A percentile compares a stretch with the other conserved stretches of the same genome.
These are phyloP conservation scores for Rhopalosiphum nymphaeae DNA, from an alignment of 2,888 invertebrate species.

Conservation along the genomic window DNA sequence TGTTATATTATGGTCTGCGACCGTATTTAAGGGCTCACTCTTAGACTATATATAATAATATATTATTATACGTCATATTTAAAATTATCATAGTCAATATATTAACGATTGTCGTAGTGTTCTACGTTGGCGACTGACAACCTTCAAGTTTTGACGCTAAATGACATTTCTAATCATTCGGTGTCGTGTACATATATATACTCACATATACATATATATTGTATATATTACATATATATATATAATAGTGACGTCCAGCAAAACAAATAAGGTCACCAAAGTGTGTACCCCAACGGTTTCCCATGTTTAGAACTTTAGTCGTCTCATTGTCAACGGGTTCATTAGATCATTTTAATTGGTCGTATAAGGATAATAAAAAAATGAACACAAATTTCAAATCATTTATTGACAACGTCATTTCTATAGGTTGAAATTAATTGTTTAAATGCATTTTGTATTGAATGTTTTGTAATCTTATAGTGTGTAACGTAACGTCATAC, in stretches of 20 bases:
- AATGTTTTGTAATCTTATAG: background rate
- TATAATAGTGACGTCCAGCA: background rate
- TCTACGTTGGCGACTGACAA: background rate
- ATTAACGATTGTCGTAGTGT: background rate
- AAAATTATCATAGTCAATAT: background rate
- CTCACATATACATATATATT: background rate
- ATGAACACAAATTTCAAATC: constrained; percentile 32
- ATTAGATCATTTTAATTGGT: constrained; percentile 5
- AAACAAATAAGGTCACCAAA: constrained; percentile 43
- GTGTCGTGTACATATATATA: background rate
- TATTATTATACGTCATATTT: background rate
- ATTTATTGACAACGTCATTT: background rate
- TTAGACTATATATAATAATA: background rate
- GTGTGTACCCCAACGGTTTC: constrained; percentile 29
- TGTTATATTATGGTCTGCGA: background rate
- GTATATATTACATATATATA: background rate
- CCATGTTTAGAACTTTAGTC: constrained; percentile 49
- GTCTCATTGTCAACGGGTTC: constrained; percentile 61
- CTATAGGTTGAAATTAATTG: background rate
- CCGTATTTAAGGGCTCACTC: background rate
- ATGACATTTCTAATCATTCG: constrained; percentile 42
- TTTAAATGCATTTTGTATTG: background rate
- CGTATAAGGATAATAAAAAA: constrained; percentile 34
- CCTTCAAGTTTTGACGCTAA: constrained; percentile 49
- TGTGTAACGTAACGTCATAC: background rate